Conservation (phyloP, 2,113 vertebrate genomes). For the Microcebus lehilahytsara region DNA sequence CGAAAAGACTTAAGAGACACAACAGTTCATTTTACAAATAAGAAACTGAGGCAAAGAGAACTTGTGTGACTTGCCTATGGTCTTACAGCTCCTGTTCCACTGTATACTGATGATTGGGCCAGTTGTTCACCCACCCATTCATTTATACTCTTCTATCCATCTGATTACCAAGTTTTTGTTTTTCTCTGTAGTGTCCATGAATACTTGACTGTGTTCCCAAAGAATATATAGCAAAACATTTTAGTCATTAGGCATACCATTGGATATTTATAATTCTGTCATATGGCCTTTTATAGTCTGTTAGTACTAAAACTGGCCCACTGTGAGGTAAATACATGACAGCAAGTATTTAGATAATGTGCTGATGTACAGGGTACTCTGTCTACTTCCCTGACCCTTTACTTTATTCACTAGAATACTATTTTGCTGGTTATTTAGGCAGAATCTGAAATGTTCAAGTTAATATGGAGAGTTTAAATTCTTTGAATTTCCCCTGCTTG, state of each 20-base stretch:
- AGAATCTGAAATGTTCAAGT: conserved; percentile 2
- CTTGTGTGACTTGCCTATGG: not conserved
- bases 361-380: not conserved
- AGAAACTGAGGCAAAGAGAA: not conserved
- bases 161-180: not conserved
- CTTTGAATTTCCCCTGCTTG: conserved; percentile 17
- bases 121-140: not conserved
- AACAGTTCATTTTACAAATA: not conserved
- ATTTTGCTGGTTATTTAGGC: conserved; percentile 13
- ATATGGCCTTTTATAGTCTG: not conserved
- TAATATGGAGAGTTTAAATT: conserved; percentile 24
- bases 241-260: not conserved
- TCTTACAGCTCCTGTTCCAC: not conserved
- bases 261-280: not conserved
- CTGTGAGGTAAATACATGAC: not conserved
- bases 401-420: not conserved
- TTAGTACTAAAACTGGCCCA: not conserved
- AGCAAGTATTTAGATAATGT: not conserved
- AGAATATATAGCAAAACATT: not conserved
- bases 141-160: not conserved
- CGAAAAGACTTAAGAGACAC: not conserved
- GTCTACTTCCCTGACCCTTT: not conserved
- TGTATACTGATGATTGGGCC: not conserved
- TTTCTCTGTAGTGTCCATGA: not conserved
- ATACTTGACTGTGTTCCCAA: conserved; percentile 2